These are phyloP conservation scores for Agrotis ipsilon DNA, from an alignment of 2,888 invertebrate genomes.

Conservation along the genomic window DNA sequence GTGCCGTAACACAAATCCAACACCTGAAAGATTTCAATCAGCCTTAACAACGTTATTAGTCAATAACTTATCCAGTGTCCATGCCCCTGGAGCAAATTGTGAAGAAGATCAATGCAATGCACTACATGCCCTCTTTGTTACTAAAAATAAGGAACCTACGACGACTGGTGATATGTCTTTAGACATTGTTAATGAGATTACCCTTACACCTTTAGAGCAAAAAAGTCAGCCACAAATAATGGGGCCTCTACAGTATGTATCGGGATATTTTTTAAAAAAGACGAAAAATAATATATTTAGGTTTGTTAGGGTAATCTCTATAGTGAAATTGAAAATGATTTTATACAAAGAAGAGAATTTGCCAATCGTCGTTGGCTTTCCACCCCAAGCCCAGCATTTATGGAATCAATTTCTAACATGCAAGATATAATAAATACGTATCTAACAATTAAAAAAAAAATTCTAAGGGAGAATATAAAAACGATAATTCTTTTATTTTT, in stretches of 20 bases:
- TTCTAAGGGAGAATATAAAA: no score
- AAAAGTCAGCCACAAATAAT: slow-evolving; percentile 8
- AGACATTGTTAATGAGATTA: slow-evolving; percentile 13
- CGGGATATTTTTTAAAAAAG: slow-evolving; percentile 10
- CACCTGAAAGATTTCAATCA: slow-evolving; percentile 15
- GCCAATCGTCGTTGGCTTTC: no score
- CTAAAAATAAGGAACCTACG: slow-evolving; percentile 1
- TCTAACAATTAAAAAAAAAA: no score
- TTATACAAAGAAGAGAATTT: no score
- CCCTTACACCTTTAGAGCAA: slow-evolving; percentile 15
- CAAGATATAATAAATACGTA: no score
- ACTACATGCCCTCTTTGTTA: slow-evolving; percentile 13
- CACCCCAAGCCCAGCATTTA: no score
- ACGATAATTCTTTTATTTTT: no score
- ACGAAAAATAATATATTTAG: slow-evolving; percentile 4
- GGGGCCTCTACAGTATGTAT: slow-evolving; percentile 8
- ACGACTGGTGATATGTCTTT: slow-evolving; percentile 11
- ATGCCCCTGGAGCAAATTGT: slow-evolving; percentile 55
- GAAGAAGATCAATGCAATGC: slow-evolving; percentile 36
- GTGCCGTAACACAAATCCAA: slow-evolving; percentile 29
- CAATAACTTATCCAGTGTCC: slow-evolving; percentile 38
- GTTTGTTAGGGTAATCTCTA: slow-evolving; percentile 22
- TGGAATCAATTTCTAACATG: no score
- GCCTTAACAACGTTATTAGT: slow-evolving; percentile 39
- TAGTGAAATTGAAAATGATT: not conserved